Conservation (phyloP, 2,888 invertebrate genomes). For the Chrysotoxum bicinctum region DNA sequence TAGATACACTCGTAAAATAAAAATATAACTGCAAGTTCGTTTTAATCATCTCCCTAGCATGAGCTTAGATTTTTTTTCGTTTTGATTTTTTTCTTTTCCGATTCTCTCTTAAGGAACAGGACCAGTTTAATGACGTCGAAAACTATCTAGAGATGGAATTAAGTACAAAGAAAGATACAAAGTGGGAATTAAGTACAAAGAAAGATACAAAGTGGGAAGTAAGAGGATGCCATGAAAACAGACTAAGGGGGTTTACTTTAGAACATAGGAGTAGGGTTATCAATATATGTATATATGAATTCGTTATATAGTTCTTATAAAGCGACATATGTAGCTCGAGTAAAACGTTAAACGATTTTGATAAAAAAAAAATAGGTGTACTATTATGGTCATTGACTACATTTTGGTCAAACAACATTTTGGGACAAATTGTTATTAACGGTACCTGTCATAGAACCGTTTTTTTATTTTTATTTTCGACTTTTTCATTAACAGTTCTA, state of each 20-base stretch:
- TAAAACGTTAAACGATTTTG: no score
- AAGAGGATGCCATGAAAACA: not conserved
- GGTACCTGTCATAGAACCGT: no score
- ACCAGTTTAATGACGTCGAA: slow-evolving; percentile 15
- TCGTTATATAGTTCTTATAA: no score
- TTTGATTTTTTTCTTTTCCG: not conserved
- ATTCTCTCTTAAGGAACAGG: not conserved
- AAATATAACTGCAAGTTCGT: not conserved
- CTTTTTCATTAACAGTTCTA: no score
- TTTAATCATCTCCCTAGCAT: not conserved
- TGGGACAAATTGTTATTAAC: no score
- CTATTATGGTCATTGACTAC: no score
- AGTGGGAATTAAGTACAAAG: not conserved
- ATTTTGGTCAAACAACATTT: no score
- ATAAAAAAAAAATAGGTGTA: no score
- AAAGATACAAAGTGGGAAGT: not conserved
- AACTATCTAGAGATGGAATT: slow-evolving; percentile 17
- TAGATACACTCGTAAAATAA: not conserved
- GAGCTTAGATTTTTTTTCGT: no score
- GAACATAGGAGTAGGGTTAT: not conserved
- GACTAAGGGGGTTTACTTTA: slow-evolving; percentile 1
- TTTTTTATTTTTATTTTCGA: no score
- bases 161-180: not conserved
- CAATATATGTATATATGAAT: no score
- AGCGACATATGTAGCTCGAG: no score